Evolutionary conservation across 1,140 invertebrate genomes (phyloP), one percentile per base, ranked within the genome.

Genomic region (Spodoptera litura): DNA sequence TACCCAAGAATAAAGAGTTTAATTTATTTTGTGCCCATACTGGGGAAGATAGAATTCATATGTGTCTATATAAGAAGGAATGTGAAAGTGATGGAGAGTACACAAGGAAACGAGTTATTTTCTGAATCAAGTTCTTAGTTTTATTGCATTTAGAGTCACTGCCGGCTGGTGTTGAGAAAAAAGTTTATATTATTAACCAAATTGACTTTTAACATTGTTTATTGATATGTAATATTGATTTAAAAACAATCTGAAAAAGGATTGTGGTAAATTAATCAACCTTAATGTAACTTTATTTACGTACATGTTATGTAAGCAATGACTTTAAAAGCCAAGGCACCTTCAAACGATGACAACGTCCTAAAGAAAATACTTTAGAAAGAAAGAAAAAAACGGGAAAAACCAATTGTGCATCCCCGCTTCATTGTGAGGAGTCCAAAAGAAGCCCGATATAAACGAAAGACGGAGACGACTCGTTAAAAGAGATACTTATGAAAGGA

Each of bases 21-120:
- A 82, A 81, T 84, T 85, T 78, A 25, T 73, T 72, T 78, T 55
- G 25, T 80, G 53, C 38, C 10, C 27, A 75, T 64, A 64, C 66
- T 51, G 66, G 79, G 76, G 81, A 81, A 80, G 82, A 84, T 83
- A 81, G 81, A 84, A 85, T 85, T 83, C 81, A 87, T 87, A 87
- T 82, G 75, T 81, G 81, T 74, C 81, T 82, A 71, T 77, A 83
- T 74, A 68, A 86, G 71, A 78, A 81, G 83, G 80, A 88, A 82
- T 86, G 83, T 83, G 82, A 83, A 84, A 86, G 83, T 85, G 86
- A 84, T 88, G 81, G 85, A 85, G 78, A 74, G 82, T 80, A 56
- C 38, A 68, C 74, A 53, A 68, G 74, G 62, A 68, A 75, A 77
- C 62, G 53, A 68, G 74, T 77, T 68, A 77, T 68, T 49, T 38